Conservation (phyloP, 2,888 invertebrate genomes). For the Endotricha flammealis region DNA sequence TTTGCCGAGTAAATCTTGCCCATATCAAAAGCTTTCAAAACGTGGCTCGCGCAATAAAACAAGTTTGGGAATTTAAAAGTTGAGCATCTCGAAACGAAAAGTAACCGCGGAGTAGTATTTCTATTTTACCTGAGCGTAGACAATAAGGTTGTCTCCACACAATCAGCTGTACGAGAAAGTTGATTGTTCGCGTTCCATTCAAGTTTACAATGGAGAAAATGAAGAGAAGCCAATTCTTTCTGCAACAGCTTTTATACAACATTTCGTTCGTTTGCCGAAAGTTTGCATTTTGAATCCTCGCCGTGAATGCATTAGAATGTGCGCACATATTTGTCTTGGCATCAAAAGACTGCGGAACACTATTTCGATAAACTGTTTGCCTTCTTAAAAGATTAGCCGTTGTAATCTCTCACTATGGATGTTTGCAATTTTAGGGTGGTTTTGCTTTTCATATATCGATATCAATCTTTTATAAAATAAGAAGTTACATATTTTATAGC, state of each 20-base stretch:
- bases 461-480: too few species aligned
- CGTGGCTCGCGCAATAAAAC: slow-evolving; percentile 40
- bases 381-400: slow-evolving; percentile 36
- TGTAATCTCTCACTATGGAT: slow-evolving; percentile 22
- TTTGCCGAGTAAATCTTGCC: slow-evolving; percentile 27
- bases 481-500: neutral
- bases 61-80: slow-evolving; percentile 61
- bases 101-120: slow-evolving; percentile 55
- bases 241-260: slow-evolving; percentile 60
- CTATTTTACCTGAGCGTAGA: slow-evolving; percentile 68
- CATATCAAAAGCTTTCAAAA: slow-evolving; percentile 37
- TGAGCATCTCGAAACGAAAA: slow-evolving; percentile 60
- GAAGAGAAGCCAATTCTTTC: slow-evolving; percentile 71
- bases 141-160: slow-evolving; percentile 70
- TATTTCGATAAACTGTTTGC: slow-evolving; percentile 59
- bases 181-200: slow-evolving; percentile 71
- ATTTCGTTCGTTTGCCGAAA: slow-evolving; percentile 63
- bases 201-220: slow-evolving; percentile 74
- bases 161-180: slow-evolving; percentile 66
- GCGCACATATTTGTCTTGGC: slow-evolving; percentile 63
- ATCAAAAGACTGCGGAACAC: slow-evolving; percentile 44
- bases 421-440: neutral
- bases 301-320: slow-evolving; percentile 60
- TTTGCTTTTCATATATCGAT: too few species aligned
- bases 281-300: slow-evolving; percentile 62